Conservation (phyloP, 2,113 vertebrate species). For the Cyprinodon tularosa region DNA sequence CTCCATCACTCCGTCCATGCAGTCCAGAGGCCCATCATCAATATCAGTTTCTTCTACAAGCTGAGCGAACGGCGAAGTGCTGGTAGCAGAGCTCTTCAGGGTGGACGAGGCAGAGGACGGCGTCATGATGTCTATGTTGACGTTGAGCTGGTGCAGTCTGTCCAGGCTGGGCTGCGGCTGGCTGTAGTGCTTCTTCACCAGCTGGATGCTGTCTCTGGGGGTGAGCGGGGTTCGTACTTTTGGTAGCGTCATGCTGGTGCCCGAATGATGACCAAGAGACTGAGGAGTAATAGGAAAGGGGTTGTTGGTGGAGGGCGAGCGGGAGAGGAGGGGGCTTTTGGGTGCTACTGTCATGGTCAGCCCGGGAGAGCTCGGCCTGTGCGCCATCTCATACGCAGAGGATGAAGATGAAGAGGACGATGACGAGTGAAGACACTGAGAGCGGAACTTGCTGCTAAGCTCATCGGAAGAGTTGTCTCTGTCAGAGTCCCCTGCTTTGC, state of each 20-base stretch:
- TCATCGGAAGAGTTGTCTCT: conserved; percentile 79
- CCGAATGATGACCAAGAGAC: conserved; percentile 59
- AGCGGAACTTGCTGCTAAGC: conserved; percentile 81
- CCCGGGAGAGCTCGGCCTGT: conserved; percentile 53
- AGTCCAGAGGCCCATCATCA: conserved; percentile 79
- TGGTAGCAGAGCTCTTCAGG: conserved; percentile 52
- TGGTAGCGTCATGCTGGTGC: conserved; percentile 87
- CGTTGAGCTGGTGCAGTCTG: conserved; percentile 71
- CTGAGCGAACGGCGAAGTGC: conserved; percentile 54
- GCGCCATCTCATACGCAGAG: conserved; percentile 80
- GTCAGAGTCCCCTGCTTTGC: conserved; percentile 35
- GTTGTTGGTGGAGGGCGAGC: conserved; percentile 67
- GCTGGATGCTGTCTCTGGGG: conserved; percentile 88
- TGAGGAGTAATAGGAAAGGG: conserved; percentile 56
- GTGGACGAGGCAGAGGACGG: conserved; percentile 58
- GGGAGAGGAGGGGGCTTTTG: conserved; percentile 63
- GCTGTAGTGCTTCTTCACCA: conserved; percentile 89
- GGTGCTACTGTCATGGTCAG: conserved; percentile 62
- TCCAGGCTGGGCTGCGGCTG: conserved; percentile 84
- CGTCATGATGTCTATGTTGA: conserved; percentile 76
- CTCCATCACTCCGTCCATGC: conserved; percentile 83
- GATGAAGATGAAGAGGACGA: conserved; percentile 83
- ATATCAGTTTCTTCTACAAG: conserved; percentile 87
- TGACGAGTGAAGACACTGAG: conserved; percentile 81
- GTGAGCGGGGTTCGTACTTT: conserved; percentile 82